Evolutionary conservation across 2,888 invertebrate species (phyloP), one percentile per base, ranked within the genome.

Genomic region (Oxyteleia sp.): DNA sequence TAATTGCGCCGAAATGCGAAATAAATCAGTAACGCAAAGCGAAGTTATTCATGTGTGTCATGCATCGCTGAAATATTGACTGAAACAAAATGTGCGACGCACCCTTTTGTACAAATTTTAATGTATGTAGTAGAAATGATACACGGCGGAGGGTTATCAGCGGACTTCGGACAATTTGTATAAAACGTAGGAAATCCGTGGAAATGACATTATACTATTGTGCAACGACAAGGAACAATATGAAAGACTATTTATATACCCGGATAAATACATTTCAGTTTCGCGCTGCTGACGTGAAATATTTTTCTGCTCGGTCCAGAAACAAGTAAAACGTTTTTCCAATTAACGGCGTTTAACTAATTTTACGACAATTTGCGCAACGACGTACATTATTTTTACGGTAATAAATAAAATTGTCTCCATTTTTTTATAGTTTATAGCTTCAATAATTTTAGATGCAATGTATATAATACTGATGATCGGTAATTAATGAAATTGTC

Each of bases 121-220:
- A 81, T 84, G 75, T 84, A 84, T 84, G 81, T 81, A 78, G 81
- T 47, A 76, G 78, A 78, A 78, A 74, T 81, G 78, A 78, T 81
- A 81, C 75, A 80, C 55, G 76, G 43, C 59, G 75, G 49, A 76
- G 75, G 64, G 74, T 68, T 76, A 81, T 81, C 78, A 69, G 68
- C 13, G 51, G 63, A 76, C 64, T 79, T 79, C 53, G 64, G 49
- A 82, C 78, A 74, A 81, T 81, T 84, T 80, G 72, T 72, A 74
- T 41, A 53, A 66, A 71, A 82, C 68, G 68, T 74, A 78, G 63
- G 72, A 82, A 68, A 68, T 82, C 64, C 61, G 76, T 69, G 75
- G 45, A 69, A 72, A 53, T 78, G 78, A 78, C 69, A 74, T 51
- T 68, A 18, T 32, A 64, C 74, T 57, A 76, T 71, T 76, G 66